These are phyloP conservation scores for Meloidogyne floridensis DNA, from an alignment of 1,140 invertebrate species.

Conservation along the genomic window DNA sequence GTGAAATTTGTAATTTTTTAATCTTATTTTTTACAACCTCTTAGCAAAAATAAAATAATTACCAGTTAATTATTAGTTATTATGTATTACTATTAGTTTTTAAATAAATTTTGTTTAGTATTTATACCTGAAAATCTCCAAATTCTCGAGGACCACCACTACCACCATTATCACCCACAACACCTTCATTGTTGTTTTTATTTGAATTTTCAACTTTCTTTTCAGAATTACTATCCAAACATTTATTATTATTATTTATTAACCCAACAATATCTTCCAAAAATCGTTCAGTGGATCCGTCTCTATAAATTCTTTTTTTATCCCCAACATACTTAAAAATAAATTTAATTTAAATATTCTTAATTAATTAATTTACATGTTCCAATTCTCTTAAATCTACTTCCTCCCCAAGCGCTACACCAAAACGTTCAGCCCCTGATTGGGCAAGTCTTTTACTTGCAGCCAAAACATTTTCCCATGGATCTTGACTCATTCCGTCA, in stretches of 20 bases:
- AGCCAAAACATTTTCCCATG: slow-evolving; percentile 52
- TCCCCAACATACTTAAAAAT: slow-evolving; percentile 49
- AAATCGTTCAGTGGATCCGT: slow-evolving; percentile 54
- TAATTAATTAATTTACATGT: slow-evolving; percentile 9
- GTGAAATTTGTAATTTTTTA: too few relatives aligned
- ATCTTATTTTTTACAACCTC: too few relatives aligned
- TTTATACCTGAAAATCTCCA: slow-evolving; percentile 3
- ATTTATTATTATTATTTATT: slow-evolving; percentile 43
- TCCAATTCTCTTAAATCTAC: slow-evolving; percentile 58
- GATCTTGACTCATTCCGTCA: slow-evolving; percentile 61
- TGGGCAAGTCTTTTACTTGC: slow-evolving; percentile 41
- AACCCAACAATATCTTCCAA: slow-evolving; percentile 52
- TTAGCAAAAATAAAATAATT: too few relatives aligned
- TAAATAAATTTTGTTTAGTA: too few relatives aligned
- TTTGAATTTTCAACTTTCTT: neutral
- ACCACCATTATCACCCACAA: neutral
- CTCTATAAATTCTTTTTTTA: slow-evolving; percentile 54
- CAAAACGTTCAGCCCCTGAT: slow-evolving; percentile 57
- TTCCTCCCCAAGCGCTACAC: slow-evolving; percentile 57
- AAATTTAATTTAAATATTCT: neutral
- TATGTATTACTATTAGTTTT: too few relatives aligned
- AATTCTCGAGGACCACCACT: slow-evolving; percentile 39
- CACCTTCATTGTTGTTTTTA: neutral
- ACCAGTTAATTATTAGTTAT: too few relatives aligned
- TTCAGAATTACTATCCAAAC: neutral